Conservation (phyloP, 1,140 invertebrate species). For the Elysia chlorotica region DNA sequence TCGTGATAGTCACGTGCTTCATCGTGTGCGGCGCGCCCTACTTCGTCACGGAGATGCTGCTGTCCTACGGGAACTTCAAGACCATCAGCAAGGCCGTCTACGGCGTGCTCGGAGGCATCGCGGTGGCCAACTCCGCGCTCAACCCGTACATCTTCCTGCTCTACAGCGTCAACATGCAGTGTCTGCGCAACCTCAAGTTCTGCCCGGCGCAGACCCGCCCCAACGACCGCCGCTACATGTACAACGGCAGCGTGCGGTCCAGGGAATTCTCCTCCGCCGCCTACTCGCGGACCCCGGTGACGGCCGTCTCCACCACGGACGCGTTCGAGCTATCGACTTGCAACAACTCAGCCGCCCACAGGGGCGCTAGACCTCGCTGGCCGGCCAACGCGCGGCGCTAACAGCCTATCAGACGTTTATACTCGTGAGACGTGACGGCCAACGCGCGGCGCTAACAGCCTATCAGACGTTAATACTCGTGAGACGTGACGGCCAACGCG, state of each 20-base stretch:
- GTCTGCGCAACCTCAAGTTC: conserved; percentile 32
- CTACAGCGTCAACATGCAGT: conserved; percentile 47
- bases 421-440: not conserved
- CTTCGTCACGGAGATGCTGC: conserved; percentile 59
- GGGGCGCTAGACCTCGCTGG: not conserved
- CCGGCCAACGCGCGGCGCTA: not conserved
- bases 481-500: not conserved
- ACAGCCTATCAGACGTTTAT: not conserved
- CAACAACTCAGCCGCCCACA: conserved; percentile 7
- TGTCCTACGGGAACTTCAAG: conserved; percentile 52
- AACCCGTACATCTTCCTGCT: conserved; percentile 59
- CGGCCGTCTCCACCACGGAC: conserved; percentile 21
- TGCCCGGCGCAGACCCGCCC: conserved; percentile 29
- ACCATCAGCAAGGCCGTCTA: conserved; percentile 35
- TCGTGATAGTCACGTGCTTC: conserved; percentile 59
- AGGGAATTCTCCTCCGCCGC: conserved; percentile 32
- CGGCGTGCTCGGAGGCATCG: conserved; percentile 49
- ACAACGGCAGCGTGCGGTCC: conserved; percentile 35
- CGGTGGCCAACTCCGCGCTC: conserved; percentile 54
- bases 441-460: too few species aligned
- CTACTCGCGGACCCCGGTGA: conserved; percentile 24
- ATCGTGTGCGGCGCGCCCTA: conserved; percentile 58
- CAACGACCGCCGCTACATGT: conserved; percentile 32
- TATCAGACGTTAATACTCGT: not conserved
- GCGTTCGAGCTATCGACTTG: conserved; percentile 28